These are phyloP conservation scores for Turnix velox DNA, from an alignment of 2,113 vertebrate genomes.

Conservation along the genomic window DNA sequence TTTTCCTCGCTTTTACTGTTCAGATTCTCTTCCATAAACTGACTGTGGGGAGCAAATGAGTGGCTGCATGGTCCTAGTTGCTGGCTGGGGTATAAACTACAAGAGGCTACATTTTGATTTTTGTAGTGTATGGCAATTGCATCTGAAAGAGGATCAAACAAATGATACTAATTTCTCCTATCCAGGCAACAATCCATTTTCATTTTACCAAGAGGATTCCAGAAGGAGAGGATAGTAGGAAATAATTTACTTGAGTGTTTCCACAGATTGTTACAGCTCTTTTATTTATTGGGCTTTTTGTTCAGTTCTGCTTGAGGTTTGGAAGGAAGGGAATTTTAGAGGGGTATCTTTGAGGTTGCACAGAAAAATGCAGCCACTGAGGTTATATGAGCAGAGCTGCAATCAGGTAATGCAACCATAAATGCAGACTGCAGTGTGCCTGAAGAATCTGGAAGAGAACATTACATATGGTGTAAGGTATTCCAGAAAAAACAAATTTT, in stretches of 20 bases:
- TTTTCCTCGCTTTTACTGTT: background rate
- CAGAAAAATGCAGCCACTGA: background rate
- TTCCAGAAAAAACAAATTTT: background rate
- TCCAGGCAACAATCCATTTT: background rate
- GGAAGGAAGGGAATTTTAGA: fast-evolving
- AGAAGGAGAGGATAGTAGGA: background rate
- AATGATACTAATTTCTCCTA: background rate
- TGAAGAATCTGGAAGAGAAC: background rate
- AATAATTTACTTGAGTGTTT: background rate
- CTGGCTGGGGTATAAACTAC: background rate
- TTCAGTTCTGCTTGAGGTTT: background rate
- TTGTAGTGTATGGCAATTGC: background rate
- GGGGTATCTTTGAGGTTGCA: background rate
- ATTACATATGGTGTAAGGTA: background rate
- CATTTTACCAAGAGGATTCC: background rate
- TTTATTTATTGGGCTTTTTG: background rate
- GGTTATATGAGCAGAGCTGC: background rate
- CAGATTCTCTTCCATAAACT: background rate
- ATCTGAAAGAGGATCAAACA: background rate
- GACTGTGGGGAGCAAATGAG: background rate
- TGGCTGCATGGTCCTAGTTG: background rate
- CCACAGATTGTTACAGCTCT: background rate
- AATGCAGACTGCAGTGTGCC: background rate
- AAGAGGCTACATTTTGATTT: background rate
- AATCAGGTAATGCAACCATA: background rate